These are phyloP conservation scores for Ivindomyrus marchei DNA, from an alignment of 2,113 vertebrate species.

Conservation along the genomic window DNA sequence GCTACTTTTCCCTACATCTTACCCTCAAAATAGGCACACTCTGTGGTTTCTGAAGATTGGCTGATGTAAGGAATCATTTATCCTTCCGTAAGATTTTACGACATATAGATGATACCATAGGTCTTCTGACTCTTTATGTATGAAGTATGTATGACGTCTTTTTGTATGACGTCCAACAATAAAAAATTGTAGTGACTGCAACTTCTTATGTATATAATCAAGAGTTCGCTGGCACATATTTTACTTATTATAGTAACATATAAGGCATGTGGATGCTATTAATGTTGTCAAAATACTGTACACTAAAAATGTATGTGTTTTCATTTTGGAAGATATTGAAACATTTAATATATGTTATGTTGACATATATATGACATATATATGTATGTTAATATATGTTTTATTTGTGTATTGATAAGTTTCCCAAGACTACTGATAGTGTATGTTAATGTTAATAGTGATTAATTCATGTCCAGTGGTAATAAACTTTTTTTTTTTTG, in stretches of 20 bases:
- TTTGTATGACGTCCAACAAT: not conserved
- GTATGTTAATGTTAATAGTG: not conserved
- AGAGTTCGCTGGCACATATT: not conserved
- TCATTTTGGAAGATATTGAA: not conserved
- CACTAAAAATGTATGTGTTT: not conserved
- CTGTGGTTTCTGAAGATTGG: not conserved
- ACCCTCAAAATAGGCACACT: not conserved
- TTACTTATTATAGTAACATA: not conserved
- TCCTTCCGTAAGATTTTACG: not conserved
- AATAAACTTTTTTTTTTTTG: not conserved
- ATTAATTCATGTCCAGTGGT: not conserved
- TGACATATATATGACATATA: not conserved
- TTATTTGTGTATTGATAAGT: not conserved
- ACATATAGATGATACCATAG: not conserved
- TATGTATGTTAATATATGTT: not conserved
- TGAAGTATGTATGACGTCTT: no score
- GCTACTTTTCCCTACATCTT: not conserved
- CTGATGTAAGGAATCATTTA: not conserved
- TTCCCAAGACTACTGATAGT: not conserved
- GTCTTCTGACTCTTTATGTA: not conserved
- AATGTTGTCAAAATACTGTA: not conserved
- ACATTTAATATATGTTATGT: not conserved
- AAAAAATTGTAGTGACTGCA: not conserved
- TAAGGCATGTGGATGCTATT: not conserved
- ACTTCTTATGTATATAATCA: not conserved